Evolutionary conservation across 2,113 vertebrate genomes (phyloP), one percentile per base, ranked within the genome.

Genomic region (Dicentrarchus labrax): DNA sequence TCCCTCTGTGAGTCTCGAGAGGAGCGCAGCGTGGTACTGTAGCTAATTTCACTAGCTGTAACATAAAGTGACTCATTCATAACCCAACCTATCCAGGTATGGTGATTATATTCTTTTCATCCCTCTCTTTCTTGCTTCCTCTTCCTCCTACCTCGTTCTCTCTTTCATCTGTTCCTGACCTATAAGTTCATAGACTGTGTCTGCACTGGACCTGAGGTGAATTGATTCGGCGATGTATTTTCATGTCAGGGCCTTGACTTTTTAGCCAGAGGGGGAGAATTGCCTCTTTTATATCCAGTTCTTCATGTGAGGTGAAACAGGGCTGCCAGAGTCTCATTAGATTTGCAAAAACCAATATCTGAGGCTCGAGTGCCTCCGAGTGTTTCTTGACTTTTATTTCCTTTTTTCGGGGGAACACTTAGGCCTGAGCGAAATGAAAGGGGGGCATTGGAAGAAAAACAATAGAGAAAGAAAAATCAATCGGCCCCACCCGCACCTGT

Each of bases 201-300:
- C 68, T 76, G 45, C 1, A 8, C 8, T 16, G 61, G 68, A 76
- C 67, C 61, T 39, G 70, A 80, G 78, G 82, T 84, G 80, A 93
- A 93, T 93, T 87, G 89, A 93, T 94, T 92, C 76, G 11, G 53
- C 57, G 56, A 72, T 80, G 69, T 81, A 79, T 92, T 91, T 94
- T 85, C 74, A 82, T 88, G 85, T 87, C 85, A 75, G 15, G 65
- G 39, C 64, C 48, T 80, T 81, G 76, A 85, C 77, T 82, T 82
- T 90, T 82, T 72, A 60, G 86, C 88, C 75, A 71, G 60, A 90
- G 72, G 86, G 82, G 62, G 30, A 83, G 73, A 83, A 74, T 74
- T 80, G 80, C 76, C 82, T 89, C 70, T 59, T 85, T 60, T 76
- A 41, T 92, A 54, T 82, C 61, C 59, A 83, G 13, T 64, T 71